Evolutionary conservation across 2,888 invertebrate genomes (phyloP).

Genomic region (Tetragonisca angustula): DNA sequence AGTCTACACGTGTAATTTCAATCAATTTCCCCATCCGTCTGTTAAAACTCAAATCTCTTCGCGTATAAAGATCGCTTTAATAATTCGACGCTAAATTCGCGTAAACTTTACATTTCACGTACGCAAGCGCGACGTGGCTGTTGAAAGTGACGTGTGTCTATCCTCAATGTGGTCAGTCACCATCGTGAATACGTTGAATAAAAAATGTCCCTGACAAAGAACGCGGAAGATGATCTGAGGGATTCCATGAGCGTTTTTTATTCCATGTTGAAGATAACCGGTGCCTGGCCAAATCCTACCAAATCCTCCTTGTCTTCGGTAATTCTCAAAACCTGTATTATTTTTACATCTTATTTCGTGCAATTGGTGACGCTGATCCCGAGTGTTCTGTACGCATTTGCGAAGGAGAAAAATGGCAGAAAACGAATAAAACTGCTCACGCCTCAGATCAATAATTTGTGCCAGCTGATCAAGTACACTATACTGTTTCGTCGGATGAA

Average conservation of each 20-base stretch:
- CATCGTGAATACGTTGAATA: too few species aligned
- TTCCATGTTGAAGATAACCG: background rate
- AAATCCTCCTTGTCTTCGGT: rapidly evolving
- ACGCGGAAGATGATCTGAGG: conserved; percentile 5
- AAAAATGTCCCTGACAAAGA: background rate
- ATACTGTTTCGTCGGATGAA: background rate
- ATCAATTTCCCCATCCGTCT: background rate
- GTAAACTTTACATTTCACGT: background rate
- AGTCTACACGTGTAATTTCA: background rate
- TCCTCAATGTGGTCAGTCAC: too few species aligned
- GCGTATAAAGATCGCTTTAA: background rate
- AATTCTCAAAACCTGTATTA: too few species aligned
- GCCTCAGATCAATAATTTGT: conserved; percentile 59
- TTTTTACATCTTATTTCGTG: conserved; percentile 40
- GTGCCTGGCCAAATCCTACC: conserved; percentile 45
- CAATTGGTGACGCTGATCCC: conserved; percentile 62
- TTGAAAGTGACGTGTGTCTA: too few species aligned
- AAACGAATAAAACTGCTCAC: conserved; percentile 67
- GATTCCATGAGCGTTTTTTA: background rate
- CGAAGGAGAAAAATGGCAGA: conserved; percentile 63
- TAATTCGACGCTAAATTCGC: too few species aligned
- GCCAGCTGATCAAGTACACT: conserved; percentile 49
- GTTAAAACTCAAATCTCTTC: background rate
- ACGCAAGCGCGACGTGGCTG: conserved; percentile 8
- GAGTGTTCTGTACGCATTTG: conserved; percentile 60